Conservation (phyloP, 2,113 vertebrate species). For the Scytalopus superciliaris region DNA sequence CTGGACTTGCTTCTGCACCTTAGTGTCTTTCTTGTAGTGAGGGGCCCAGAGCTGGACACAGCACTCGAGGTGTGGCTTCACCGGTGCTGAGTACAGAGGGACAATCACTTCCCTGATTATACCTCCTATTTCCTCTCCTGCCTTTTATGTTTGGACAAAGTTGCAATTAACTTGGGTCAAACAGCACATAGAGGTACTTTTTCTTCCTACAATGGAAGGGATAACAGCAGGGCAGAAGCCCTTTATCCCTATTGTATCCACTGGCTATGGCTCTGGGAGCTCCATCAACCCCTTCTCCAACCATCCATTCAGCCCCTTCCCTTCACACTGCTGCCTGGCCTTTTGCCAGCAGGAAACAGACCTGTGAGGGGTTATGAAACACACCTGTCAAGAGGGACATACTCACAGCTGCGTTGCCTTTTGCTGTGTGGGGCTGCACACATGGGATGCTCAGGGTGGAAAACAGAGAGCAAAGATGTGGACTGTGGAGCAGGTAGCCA, state of each 20-base stretch:
- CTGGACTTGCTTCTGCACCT: not conserved
- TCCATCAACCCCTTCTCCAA: not conserved
- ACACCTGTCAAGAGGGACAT: not conserved
- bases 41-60: not conserved
- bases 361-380: not conserved
- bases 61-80: not conserved
- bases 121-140: not conserved
- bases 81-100: rapidly evolving
- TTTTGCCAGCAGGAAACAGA: rapidly evolving
- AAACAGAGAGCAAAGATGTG: not conserved
- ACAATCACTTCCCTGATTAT: not conserved
- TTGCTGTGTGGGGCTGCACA: rapidly evolving
- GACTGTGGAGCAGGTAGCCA: not conserved
- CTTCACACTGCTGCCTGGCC: not conserved
- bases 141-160: not conserved
- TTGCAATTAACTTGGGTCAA: not conserved
- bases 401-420: rapidly evolving
- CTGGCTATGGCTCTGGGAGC: rapidly evolving
- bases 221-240: not conserved
- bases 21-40: not conserved
- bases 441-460: not conserved
- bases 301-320: not conserved
- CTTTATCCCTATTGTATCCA: not conserved
- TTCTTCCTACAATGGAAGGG: not conserved
- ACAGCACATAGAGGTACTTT: not conserved